A percentile compares a stretch with the other conserved stretches of the same genome.
phyloP scores from a whole-genome alignment of 2,888 invertebrate genomes.

The Melolontha melolontha region DNA sequence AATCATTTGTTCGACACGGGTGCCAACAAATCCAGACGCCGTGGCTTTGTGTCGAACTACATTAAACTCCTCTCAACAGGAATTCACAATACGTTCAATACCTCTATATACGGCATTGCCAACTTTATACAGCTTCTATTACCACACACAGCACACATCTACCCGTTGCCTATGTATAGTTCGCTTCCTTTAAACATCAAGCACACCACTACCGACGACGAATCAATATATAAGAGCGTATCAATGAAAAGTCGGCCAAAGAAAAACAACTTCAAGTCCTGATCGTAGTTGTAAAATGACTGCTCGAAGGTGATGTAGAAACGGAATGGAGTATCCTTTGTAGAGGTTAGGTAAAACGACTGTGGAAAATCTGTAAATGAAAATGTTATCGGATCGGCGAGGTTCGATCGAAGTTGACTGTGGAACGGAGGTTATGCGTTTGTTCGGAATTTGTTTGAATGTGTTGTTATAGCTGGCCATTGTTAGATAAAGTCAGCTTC shows the following conservation, averaged over 20 bases:
- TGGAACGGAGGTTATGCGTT: conserved; percentile 16
- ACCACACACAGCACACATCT: neutral
- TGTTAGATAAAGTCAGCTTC: conserved; percentile 3
- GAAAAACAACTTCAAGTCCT: conserved; percentile 53
- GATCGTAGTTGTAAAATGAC: conserved; percentile 58
- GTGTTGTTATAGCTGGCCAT: conserved; percentile 8
- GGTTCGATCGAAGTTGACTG: neutral
- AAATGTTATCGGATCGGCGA: conserved; percentile 54
- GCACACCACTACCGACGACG: neutral
- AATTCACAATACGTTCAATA: conserved; percentile 44
- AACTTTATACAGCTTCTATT: too few relatives aligned
- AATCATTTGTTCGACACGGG: conserved; percentile 67
- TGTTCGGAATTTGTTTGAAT: conserved; percentile 24
- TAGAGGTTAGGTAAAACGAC: conserved; percentile 58
- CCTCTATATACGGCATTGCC: conserved; percentile 20
- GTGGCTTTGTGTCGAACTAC: conserved; percentile 55
- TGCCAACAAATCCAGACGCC: conserved; percentile 65
- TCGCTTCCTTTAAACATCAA: neutral
- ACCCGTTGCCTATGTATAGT: conserved; percentile 2
- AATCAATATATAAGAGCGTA: conserved; percentile 1
- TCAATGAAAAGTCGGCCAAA: conserved; percentile 39
- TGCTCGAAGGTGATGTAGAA: conserved; percentile 47
- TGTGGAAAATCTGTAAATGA: conserved; percentile 61
- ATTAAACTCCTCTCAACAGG: conserved; percentile 44
- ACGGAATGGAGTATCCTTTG: conserved; percentile 56